These are phyloP conservation scores for Acanthisitta chloris DNA, from an alignment of 2,113 vertebrate species.

Conservation along the genomic window DNA sequence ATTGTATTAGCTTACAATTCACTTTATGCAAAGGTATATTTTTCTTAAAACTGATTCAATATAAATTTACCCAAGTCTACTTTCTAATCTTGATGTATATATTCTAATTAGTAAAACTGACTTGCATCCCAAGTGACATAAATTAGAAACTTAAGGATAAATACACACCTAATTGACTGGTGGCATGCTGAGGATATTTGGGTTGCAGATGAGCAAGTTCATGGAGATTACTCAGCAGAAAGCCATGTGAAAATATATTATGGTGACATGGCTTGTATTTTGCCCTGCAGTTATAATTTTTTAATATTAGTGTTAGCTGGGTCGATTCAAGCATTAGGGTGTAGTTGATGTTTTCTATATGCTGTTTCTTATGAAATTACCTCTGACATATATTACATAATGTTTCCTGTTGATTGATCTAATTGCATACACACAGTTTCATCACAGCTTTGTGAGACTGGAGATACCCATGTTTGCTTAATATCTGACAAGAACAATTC, in stretches of 20 bases:
- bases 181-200: slow-evolving; percentile 27
- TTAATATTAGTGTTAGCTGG: neutral
- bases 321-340: neutral
- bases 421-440: slow-evolving; percentile 70
- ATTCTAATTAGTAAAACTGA: slow-evolving; percentile 30
- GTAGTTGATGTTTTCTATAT: neutral
- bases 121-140: neutral
- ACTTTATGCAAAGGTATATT: neutral
- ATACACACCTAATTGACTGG: slow-evolving; percentile 23
- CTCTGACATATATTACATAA: slow-evolving; percentile 52
- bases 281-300: neutral
- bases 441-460: slow-evolving; percentile 71
- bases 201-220: slow-evolving; percentile 16
- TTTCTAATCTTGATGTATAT: slow-evolving; percentile 42
- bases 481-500: slow-evolving; percentile 70
- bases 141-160: slow-evolving; percentile 50
- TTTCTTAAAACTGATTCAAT: neutral
- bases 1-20: neutral
- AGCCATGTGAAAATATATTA: neutral
- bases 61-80: slow-evolving; percentile 1
- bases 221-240: neutral
- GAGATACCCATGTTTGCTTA: slow-evolving; percentile 69
- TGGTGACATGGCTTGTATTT: neutral
- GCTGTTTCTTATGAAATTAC: slow-evolving; percentile 20
- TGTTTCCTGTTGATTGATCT: slow-evolving; percentile 69